Evolutionary conservation across 2,113 vertebrate species (phyloP), one percentile per base, ranked within the genome.

Genomic region (Erythrocercus mccallii): DNA sequence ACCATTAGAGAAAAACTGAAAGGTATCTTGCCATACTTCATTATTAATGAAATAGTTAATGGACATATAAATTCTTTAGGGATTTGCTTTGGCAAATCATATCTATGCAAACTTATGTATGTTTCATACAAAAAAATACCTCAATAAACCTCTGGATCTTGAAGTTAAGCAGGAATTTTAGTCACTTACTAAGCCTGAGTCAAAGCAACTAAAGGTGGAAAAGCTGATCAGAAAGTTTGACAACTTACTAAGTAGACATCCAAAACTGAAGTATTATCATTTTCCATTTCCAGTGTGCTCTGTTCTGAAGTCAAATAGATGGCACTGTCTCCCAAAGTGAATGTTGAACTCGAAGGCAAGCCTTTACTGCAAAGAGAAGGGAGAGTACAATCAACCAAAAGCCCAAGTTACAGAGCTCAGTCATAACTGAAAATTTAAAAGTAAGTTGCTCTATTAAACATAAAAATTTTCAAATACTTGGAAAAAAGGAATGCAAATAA

Each of bases 291-390:
- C 98, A 99, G 66, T 53, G 99, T 98, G 92, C 98, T 99, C 91
- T 99, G 98, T 96, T 99, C 99, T 21, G 99, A 99, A 5, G 98
- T 99, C 97, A 99, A 97, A 97, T 98, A 99, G 98, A 99, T 99
- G 86, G 99, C 99, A 69, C 99, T 99, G 94, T 99, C 99, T 97
- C 99, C 99, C 97, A 99, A 95, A 65, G 99, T 99, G 79, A 99
- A 99, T 1, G 99, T 99, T 38, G 99, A 99, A 97, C 98, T 98
- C 1, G 98, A 99, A 85, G 98, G 99, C 24, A 98, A 93, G 30
- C 98, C 98, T 78, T 98, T 98, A 93, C 99, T 99, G 97, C 61
- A 96, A 97, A 94, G 72, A 69, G 12, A 97, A 70, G 33, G 50
- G 70, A 92, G 51, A 61, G 27, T 42, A 83, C 24, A 45, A 61